phyloP scores from a whole-genome alignment of 2,113 vertebrate species.

The Theristicus caerulescens region DNA sequence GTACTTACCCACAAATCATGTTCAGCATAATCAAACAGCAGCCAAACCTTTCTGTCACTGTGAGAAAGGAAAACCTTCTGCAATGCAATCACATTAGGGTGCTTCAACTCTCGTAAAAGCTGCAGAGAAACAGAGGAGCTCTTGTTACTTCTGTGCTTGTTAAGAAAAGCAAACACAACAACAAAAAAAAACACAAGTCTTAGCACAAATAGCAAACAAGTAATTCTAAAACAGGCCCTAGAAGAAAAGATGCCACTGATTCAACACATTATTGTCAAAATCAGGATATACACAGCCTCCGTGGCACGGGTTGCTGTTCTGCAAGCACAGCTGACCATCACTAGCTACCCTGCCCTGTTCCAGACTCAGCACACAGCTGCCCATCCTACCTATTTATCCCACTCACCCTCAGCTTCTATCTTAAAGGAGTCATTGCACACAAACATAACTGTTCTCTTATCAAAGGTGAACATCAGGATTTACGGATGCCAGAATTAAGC shows the following conservation, averaged over 20 bases:
- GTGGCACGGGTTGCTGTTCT: accelerated
- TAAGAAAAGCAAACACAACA: neutral
- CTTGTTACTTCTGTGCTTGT: neutral
- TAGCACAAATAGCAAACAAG: neutral
- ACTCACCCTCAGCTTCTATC: neutral
- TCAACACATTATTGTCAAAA: neutral
- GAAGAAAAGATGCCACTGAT: neutral
- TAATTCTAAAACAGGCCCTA: neutral
- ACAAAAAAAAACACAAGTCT: neutral
- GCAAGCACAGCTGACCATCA: neutral
- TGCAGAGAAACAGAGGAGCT: constrained; percentile 64
- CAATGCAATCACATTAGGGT: constrained; percentile 88
- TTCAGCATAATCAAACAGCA: constrained; percentile 91
- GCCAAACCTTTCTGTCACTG: constrained; percentile 91
- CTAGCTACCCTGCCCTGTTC: neutral
- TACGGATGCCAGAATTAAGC: neutral
- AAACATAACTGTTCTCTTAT: neutral
- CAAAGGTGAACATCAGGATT: neutral
- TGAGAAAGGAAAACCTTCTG: constrained; percentile 93
- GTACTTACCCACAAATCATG: constrained; percentile 89
- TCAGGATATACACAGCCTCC: neutral
- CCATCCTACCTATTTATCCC: neutral
- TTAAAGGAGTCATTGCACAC: neutral
- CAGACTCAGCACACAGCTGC: neutral
- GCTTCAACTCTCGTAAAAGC: constrained; percentile 90